phyloP scores from a whole-genome alignment of 2,113 vertebrate genomes.

The Hydrochoerus hydrochaeris region DNA sequence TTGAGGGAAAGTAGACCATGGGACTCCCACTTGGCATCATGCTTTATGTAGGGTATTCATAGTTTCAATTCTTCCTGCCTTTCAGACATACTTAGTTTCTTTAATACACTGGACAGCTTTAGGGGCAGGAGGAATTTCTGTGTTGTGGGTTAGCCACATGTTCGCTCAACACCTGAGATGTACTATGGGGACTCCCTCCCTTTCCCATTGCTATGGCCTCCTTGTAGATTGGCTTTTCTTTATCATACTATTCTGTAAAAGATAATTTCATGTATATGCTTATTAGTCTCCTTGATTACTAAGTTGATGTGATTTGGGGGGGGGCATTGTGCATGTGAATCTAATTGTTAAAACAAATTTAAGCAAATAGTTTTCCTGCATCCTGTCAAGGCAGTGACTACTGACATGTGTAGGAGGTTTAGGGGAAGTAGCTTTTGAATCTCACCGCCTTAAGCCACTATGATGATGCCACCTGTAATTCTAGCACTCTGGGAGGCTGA shows the following conservation, averaged over 20 bases:
- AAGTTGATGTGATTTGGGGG: neutral
- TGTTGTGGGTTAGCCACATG: neutral
- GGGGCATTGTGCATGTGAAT: neutral
- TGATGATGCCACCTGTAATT: neutral
- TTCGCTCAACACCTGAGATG: neutral
- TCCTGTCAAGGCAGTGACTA: neutral
- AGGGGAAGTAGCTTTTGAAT: neutral
- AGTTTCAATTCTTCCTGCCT: neutral
- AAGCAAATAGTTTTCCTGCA: neutral
- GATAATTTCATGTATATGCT: conserved; percentile 6
- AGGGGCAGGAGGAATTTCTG: neutral
- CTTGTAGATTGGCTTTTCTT: neutral
- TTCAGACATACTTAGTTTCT: neutral
- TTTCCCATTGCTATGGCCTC: neutral
- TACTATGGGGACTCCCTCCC: accelerated
- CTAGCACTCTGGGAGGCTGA: neutral
- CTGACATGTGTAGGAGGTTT: neutral
- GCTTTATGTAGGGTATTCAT: neutral
- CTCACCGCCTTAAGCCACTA: neutral
- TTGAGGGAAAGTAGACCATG: neutral
- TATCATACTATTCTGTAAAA: conserved; percentile 9
- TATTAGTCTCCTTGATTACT: conserved; percentile 42
- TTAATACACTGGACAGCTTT: neutral
- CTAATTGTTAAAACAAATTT: conserved; percentile 57
- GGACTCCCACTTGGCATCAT: neutral